Evolutionary conservation across 2,797 vertebrate genomes (phyloP), one percentile per base, ranked within the genome.

Genomic region (Xiphorhynchus erythropygius): DNA sequence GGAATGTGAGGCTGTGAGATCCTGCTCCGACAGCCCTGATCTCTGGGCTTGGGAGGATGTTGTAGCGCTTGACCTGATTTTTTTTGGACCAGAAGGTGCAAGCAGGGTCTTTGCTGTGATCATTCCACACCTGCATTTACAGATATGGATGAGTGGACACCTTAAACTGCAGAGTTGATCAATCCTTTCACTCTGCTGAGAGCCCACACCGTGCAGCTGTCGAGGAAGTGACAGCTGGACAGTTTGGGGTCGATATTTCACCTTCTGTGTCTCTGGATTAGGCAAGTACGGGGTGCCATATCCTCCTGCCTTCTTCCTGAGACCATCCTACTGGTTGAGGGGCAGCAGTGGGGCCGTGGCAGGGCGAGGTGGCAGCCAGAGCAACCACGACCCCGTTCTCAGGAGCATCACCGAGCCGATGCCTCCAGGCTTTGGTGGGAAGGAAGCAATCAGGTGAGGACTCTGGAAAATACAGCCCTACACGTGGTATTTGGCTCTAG

Each of bases 401-500:
- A 96, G 96, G 25, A 98, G 98, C 12, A 97, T 95, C 2, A 68
- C 97, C 1, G 99, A 99, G 89, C 98, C 98, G 0, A 92, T 99
- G 67, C 98, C 99, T 5, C 95, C 97, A 0, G 99, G 98, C 96
- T 99, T 99, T 71, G 97, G 98, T 57, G 99, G 99, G 59, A 99
- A 98, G 95, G 99, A 99, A 87, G 99, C 98, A 37, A 99, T 99
- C 94, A 99, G 99, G 99, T 99, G 97, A 92, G 56, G 75, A 5
- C 21, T 21, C 42, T 24, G 42, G 1, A 9, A 71, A 82, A 15
- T 1, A 0, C 0, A 42, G 13, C 1, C 0, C 25, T 33, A 2
- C 2, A 0, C 0, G 1, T 28, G 2, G 0, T 5, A 3, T 3
- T 10, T 11, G 30, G 13, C 39, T 63, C 49, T 1, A 2, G 76